phyloP scores from a whole-genome alignment of 1,140 invertebrate species.

The Nixonia krombeini region DNA sequence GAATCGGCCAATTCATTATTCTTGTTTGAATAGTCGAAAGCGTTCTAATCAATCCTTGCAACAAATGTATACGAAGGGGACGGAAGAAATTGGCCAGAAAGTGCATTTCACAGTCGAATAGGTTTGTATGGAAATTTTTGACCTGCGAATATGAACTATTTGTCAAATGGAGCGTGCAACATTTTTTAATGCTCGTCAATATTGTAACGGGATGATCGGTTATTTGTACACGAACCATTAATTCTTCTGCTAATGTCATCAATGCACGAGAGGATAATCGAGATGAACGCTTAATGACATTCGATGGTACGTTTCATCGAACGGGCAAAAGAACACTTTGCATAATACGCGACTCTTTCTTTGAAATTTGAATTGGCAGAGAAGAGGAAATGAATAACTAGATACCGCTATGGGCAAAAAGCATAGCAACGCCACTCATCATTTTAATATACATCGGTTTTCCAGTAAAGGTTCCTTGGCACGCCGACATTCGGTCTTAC shows the following conservation, averaged over 20 bases:
- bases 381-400: slow-evolving; percentile 35
- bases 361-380: too few relatives aligned
- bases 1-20: background rate
- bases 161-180: slow-evolving; percentile 21
- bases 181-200: background rate
- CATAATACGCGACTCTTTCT: too few relatives aligned
- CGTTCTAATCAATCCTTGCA: slow-evolving; percentile 24
- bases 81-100: slow-evolving; percentile 39
- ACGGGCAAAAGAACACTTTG: too few relatives aligned
- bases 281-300: too few relatives aligned
- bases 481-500: slow-evolving; percentile 27
- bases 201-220: background rate
- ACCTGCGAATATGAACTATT: slow-evolving; percentile 14
- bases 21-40: slow-evolving; percentile 24
- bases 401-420: slow-evolving; percentile 26
- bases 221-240: background rate
- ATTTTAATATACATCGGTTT: slow-evolving; percentile 54
- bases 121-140: slow-evolving; percentile 27
- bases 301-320: too few relatives aligned
- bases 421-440: slow-evolving; percentile 44
- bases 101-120: slow-evolving; percentile 35
- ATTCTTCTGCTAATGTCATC: too few relatives aligned
- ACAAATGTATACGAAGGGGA: slow-evolving; percentile 34
- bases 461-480: slow-evolving; percentile 44
- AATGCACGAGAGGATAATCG: too few relatives aligned